Evolutionary conservation across 2,888 invertebrate species (phyloP), one percentile per base, ranked within the genome.

Genomic region (Lepidocyrtinus sp.): DNA sequence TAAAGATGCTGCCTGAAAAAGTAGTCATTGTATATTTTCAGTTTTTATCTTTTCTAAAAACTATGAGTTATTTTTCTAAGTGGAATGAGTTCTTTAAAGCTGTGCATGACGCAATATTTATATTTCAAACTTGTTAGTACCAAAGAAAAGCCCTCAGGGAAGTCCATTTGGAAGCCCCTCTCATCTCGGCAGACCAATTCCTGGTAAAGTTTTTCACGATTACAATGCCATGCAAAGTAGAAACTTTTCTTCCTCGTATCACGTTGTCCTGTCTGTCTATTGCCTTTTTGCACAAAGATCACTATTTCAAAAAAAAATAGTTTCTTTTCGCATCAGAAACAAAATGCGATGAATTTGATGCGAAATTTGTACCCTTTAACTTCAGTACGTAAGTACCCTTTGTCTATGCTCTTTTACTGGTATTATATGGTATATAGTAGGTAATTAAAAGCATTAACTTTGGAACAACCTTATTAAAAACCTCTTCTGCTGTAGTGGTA

Each of bases 81-180:
- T 45, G n/a, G 21, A 17, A 65, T 70, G n/a, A n/a, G n/a, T n/a
- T n/a, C n/a, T n/a, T n/a, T n/a, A n/a, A n/a, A n/a, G n/a, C 19
- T 62, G 68, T 62, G 78, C 81, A 81, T 81, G 81, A 63, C 73
- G 21, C 72, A 24, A 61, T 78, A 71, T 76, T 70, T 21, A 63
- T n/a, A n/a, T n/a, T 75, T 59, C 55, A 24, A 65, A 81, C 61
- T 71, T 50, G 62, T 63, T 76, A 78, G 78, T 78, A 19, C 45
- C 78, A 78, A 75, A 79, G 79, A 83, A 83, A 83, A 87, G 85
- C 82, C 85, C 86, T 17, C 85, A 84, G 81, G 85, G 90, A 89
- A 92, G 92, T 89, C 92, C 92, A 88, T 92, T 91, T 89, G 91
- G 91, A 90, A 92, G 92, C 89, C 92, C 93, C 88, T 90, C 91